These are phyloP conservation scores for Falcaria lacertinaria DNA, from an alignment of 2,888 invertebrate species.

Conservation along the genomic window DNA sequence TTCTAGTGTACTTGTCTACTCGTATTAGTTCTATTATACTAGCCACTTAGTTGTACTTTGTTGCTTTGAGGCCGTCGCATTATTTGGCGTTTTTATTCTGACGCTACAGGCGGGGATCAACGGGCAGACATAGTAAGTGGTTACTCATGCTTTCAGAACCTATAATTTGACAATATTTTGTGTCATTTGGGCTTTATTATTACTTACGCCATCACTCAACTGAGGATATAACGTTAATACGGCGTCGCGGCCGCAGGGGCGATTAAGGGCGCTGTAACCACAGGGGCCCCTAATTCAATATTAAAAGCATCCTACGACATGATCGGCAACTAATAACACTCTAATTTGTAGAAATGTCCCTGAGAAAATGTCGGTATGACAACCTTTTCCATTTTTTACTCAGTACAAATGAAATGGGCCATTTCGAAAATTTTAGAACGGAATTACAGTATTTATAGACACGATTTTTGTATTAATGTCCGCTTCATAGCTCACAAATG, in stretches of 20 bases:
- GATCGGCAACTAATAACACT: constrained; percentile 78
- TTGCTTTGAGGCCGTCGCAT: neutral
- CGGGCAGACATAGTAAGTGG: constrained; percentile 72
- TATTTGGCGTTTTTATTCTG: constrained; percentile 24
- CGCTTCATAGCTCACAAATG: constrained; percentile 36
- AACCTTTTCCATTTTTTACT: constrained; percentile 62
- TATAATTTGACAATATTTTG: constrained; percentile 81
- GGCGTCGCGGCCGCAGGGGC: constrained; percentile 58
- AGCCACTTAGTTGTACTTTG: neutral
- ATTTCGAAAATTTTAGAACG: constrained; percentile 42
- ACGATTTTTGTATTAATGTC: constrained; percentile 43
- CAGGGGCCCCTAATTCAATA: constrained; percentile 78
- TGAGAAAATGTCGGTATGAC: constrained; percentile 77
- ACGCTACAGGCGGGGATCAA: constrained; percentile 61
- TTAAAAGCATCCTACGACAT: constrained; percentile 78
- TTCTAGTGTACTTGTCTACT: neutral
- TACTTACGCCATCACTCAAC: constrained; percentile 75
- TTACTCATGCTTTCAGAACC: constrained; percentile 75
- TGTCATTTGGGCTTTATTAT: constrained; percentile 79
- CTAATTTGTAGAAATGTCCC: constrained; percentile 77
- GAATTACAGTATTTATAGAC: constrained; percentile 53
- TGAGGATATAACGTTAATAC: constrained; percentile 75
- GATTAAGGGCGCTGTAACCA: constrained; percentile 76
- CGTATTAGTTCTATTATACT: neutral
- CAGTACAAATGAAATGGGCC: constrained; percentile 52